Base-by-base conservation (phyloP, 2,113 vertebrate genomes). In the Xiphorhynchus elegans region DNA sequence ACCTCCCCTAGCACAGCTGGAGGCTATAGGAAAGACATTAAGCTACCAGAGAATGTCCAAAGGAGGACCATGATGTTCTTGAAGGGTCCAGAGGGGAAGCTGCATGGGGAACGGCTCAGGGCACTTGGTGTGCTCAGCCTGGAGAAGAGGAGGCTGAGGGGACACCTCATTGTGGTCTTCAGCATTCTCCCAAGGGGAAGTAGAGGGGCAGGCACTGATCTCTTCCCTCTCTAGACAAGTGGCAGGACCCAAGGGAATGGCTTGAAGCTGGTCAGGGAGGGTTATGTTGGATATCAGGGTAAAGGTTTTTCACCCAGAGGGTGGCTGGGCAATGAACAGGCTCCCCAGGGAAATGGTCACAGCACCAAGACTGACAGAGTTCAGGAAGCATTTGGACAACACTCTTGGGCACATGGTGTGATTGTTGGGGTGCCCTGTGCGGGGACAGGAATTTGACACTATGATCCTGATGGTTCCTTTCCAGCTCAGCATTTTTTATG, bases 101-200 rank as follows among this genome's bases (percentile, higher is more conserved):
- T 0, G 0, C 26, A 11, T 10, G 55, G n/a, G 64, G 28, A n/a
- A 28, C 1, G 2, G 16, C 28, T 5, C 13, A 29, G 8, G 12
- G 5, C 40, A 14, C 40, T 42, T 3, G 29, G 19, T 11, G 13
- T 40, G n/a, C 14, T 40, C 56, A 17, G 35, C 29, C 19, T 8
- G 25, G 29, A 78, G 17, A 9, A 25, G 10, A 28, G n/a, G 14
- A 28, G 23, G 5, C 40, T 35, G 42, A 79, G 49, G 40, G 20
- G 19, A 64, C 6, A 26, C 20, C 58, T 58, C 58, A 10, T 0
- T 6, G 7, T 7, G 56, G 7, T 10, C 26, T 35, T 25, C 24
- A 67, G 3, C 13, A 35, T 15, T 35, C 17, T 10, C 1, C 0
- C 13, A 5, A 35, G 4, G 3, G 24, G 6, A 7, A 39, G 14